Base-by-base conservation (phyloP, 2,888 invertebrate species). In the Aporophyla lueneburgensis region DNA sequence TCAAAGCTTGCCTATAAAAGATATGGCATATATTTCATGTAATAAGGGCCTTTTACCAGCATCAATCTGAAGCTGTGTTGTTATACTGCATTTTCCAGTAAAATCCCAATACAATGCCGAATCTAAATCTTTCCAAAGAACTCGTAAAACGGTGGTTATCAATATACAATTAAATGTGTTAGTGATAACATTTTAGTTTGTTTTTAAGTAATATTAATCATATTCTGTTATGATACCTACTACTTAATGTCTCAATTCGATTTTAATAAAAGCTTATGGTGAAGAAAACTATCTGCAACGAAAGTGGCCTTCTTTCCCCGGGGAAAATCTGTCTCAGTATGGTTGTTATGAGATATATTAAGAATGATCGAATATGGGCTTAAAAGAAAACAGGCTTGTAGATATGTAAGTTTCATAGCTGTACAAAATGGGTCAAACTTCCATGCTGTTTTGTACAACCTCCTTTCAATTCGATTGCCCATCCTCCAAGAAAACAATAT, bases 401-500 rank as follows among this genome's bases (percentile, higher is more conserved):
- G 14, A 7, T 43, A 16, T 24, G 1, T 65, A 71, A 16, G 27
- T 12, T 27, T 43, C 5, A 49, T 19, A n/a, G 19, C 19, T 40
- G 21, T 53, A 43, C 21, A 71, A 1, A n/a, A 5, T n/a, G 54
- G 43, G 12, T 56, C 7, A 54, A 61, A 75, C 49, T 49, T 56
- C 1, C 24, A 65, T 16, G 33, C 2, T 43, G 7, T 27, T n/a
- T 33, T n/a, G 14, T 27, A 14, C n/a, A 43, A 49, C 14, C 4
- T 43, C 21, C 53, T 53, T 69, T 54, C 1, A 49, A 70, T n/a
- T 62, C 5, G 3, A 54, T 71, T 58, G 16, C 65, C 67, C 62
- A 56, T 58, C 81, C 67, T 79, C 59, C 9, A 68, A 67, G 56
- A 66, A 56, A 70, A 67, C 61, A 16, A 69, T 43, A 63, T 27